A percentile compares a stretch with the other conserved stretches of the same genome.
Evolutionary conservation across 2,113 vertebrate genomes (phyloP).

Genomic region (Hippoglossus stenolepis): DNA sequence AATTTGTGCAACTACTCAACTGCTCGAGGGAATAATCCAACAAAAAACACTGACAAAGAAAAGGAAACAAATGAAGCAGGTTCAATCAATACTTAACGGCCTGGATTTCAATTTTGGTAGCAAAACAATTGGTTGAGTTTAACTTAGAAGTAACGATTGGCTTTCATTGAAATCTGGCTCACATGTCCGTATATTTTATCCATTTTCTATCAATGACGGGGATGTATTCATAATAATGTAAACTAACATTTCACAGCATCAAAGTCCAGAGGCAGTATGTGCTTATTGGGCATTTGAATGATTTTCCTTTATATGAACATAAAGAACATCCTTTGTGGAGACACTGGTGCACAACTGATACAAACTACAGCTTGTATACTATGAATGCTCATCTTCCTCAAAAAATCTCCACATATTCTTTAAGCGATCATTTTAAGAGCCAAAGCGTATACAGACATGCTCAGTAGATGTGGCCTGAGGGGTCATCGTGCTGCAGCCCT

Average conservation of each 20-base stretch:
- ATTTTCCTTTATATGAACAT: constrained; percentile 14
- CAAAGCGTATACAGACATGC: constrained; percentile 11
- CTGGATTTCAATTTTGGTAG: not conserved
- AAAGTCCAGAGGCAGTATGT: not conserved
- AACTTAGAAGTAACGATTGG: not conserved
- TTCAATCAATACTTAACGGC: not conserved
- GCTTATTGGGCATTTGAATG: not conserved
- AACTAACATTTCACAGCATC: not conserved
- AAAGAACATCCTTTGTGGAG: constrained; percentile 9
- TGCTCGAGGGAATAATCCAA: not conserved
- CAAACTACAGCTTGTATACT: not conserved
- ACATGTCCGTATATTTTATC: not conserved
- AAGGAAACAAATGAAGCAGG: not conserved
- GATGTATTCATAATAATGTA: not conserved
- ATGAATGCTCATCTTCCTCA: constrained; percentile 35
- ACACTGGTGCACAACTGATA: constrained; percentile 18
- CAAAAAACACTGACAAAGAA: not conserved
- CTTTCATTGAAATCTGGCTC: not conserved
- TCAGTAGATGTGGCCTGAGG: constrained; percentile 44
- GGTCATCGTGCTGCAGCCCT: constrained; percentile 23
- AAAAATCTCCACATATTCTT: constrained; percentile 44
- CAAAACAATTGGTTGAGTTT: not conserved
- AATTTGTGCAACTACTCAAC: not conserved
- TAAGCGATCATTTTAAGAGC: constrained; percentile 18
- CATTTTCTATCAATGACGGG: not conserved